Evolutionary conservation across 2,113 vertebrate species (phyloP).

Genomic region (Paracanthobrama guichenoti): DNA sequence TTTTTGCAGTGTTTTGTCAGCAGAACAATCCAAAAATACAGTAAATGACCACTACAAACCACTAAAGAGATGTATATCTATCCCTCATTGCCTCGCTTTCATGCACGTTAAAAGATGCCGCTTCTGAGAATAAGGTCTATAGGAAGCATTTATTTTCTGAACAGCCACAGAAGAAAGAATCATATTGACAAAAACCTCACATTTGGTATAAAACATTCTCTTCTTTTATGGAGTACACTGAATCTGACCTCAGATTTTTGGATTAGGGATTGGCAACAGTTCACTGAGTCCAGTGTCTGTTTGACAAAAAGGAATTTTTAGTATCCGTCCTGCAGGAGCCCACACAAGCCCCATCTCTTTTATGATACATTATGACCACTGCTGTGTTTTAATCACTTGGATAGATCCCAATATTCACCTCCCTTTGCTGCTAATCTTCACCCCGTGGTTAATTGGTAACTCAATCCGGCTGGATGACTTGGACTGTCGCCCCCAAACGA

Average conservation of each 20-base stretch:
- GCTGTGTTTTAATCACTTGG: conserved; percentile 58
- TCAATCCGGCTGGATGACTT: conserved; percentile 55
- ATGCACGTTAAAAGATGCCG: too few relatives aligned
- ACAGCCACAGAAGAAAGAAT: background rate
- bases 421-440: conserved; percentile 17
- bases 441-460: conserved; percentile 61
- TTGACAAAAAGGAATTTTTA: conserved; percentile 22
- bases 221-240: background rate
- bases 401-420: conserved; percentile 34
- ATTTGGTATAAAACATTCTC: background rate
- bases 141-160: background rate
- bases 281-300: conserved; percentile 1
- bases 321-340: conserved; percentile 15
- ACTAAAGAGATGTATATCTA: too few relatives aligned
- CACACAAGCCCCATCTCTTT: background rate
- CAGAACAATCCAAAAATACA: too few relatives aligned
- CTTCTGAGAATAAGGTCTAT: too few relatives aligned
- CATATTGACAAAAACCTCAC: background rate
- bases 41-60: too few relatives aligned
- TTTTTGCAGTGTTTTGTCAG: too few relatives aligned
- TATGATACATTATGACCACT: conserved; percentile 24
- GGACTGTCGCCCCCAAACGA: conserved; percentile 47
- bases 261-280: background rate
- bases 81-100: too few relatives aligned
- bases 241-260: background rate